phyloP scores from a whole-genome alignment of 2,888 invertebrate species.

The Loripinus fragilis region DNA sequence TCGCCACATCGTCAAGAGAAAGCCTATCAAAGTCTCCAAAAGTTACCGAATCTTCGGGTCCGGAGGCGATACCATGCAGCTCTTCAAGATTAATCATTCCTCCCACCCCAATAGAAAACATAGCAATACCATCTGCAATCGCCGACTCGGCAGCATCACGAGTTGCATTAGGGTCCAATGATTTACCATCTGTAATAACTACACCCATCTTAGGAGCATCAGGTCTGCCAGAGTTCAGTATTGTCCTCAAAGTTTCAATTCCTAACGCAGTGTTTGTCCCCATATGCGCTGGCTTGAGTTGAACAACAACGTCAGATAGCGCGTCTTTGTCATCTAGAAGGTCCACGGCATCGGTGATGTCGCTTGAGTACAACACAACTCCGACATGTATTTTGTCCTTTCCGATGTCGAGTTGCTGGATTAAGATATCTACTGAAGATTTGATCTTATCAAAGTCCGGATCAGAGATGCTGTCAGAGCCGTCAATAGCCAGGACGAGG shows the following conservation, averaged over 20 bases:
- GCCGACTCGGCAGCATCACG: constrained; percentile 31
- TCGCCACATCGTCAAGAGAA: not conserved
- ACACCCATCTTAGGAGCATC: constrained; percentile 43
- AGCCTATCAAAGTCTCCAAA: constrained; percentile 34
- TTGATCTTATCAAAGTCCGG: constrained; percentile 45
- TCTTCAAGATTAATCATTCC: constrained; percentile 36
- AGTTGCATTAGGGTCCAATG: constrained; percentile 40
- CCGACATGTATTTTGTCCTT: constrained; percentile 49
- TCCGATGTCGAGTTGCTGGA: constrained; percentile 32
- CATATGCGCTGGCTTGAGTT: constrained; percentile 43
- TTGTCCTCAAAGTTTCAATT: constrained; percentile 43
- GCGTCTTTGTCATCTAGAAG: constrained; percentile 33
- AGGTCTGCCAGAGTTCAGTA: constrained; percentile 40
- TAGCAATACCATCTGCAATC: constrained; percentile 34
- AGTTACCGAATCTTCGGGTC: constrained; percentile 36
- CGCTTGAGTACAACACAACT: constrained; percentile 44
- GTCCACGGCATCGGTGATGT: constrained; percentile 35
- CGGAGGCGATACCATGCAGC: constrained; percentile 39
- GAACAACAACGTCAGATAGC: constrained; percentile 29
- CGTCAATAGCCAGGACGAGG: constrained; percentile 52
- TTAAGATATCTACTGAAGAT: constrained; percentile 36
- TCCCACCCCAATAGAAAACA: constrained; percentile 52
- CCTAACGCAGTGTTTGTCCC: constrained; percentile 54
- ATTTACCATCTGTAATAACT: constrained; percentile 56
- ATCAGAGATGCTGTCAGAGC: constrained; percentile 51